These are phyloP conservation scores for Gymnoscopelus microlampas DNA, from an alignment of 2,797 vertebrate genomes.

Conservation along the genomic window DNA sequence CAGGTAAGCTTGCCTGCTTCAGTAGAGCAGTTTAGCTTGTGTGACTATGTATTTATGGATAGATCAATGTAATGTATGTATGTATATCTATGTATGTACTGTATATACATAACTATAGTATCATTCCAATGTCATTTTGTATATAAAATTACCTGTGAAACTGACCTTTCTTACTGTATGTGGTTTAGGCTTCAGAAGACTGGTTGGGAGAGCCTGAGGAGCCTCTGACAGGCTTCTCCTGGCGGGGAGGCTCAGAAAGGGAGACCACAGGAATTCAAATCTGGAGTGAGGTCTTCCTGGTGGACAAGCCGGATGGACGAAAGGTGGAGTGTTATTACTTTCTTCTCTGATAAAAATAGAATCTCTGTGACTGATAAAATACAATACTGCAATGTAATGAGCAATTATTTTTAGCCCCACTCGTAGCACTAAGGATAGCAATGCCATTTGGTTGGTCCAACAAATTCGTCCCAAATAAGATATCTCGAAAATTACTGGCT, in stretches of 20 bases:
- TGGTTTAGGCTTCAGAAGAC: conserved; percentile 83
- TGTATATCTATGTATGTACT: no score
- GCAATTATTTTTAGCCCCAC: no score
- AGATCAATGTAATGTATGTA: no score
- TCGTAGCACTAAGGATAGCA: no score
- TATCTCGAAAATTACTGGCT: no score
- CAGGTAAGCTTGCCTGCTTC: conserved; percentile 77
- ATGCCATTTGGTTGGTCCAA: no score
- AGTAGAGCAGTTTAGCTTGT: no score
- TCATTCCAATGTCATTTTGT: neutral
- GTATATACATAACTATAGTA: no score
- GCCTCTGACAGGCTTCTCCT: conserved; percentile 96
- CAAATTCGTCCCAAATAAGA: no score
- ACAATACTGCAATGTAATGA: no score
- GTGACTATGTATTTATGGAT: no score
- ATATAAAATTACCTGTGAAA: neutral
- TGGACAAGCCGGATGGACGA: conserved; percentile 93
- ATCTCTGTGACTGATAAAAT: neutral
- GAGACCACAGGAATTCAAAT: conserved; percentile 99
- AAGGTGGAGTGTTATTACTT: conserved; percentile 80
- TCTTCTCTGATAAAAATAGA: neutral
- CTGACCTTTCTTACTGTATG: neutral
- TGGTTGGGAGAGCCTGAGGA: conserved; percentile 94
- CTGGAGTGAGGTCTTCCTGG: conserved; percentile 96
- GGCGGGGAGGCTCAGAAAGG: conserved; percentile 96